Conservation (phyloP, 2,888 invertebrate genomes). For the Chrysolina haemoptera region DNA sequence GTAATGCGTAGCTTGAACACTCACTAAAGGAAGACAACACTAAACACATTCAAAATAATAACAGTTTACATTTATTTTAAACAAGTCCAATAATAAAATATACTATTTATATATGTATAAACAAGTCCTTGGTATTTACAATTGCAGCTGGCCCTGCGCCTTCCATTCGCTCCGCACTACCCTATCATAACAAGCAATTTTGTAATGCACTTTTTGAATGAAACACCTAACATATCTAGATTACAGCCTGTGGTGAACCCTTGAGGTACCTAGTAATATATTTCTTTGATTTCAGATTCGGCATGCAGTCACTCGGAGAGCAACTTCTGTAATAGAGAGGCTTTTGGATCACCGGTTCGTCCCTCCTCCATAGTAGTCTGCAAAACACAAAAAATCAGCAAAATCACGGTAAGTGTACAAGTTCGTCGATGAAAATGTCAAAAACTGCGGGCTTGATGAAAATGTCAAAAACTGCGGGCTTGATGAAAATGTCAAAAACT, state of each 20-base stretch:
- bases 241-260: slow-evolving; percentile 70
- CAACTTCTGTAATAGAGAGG: slow-evolving; percentile 88
- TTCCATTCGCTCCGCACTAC: slow-evolving; percentile 64
- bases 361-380: slow-evolving; percentile 84
- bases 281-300: slow-evolving; percentile 68
- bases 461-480: not conserved
- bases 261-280: slow-evolving; percentile 72
- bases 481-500: not conserved
- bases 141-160: slow-evolving; percentile 69
- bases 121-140: slow-evolving; percentile 74
- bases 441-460: not conserved
- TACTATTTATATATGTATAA: slow-evolving; percentile 72
- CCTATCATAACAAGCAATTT: slow-evolving; percentile 67
- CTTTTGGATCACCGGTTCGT: slow-evolving; percentile 83
- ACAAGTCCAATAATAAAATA: slow-evolving; percentile 69
- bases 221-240: slow-evolving; percentile 71
- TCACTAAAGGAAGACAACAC: slow-evolving; percentile 69
- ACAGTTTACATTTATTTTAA: slow-evolving; percentile 55
- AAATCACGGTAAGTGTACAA: not conserved
- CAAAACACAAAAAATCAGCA: slow-evolving; percentile 58
- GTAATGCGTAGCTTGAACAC: slow-evolving; percentile 71
- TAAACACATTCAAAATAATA: slow-evolving; percentile 58
- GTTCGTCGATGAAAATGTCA: not conserved
- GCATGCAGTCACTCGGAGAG: slow-evolving; percentile 76
- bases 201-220: slow-evolving; percentile 68